These are phyloP conservation scores for Bradypodion pumilum DNA, from an alignment of 2,797 vertebrate genomes.

Conservation along the genomic window DNA sequence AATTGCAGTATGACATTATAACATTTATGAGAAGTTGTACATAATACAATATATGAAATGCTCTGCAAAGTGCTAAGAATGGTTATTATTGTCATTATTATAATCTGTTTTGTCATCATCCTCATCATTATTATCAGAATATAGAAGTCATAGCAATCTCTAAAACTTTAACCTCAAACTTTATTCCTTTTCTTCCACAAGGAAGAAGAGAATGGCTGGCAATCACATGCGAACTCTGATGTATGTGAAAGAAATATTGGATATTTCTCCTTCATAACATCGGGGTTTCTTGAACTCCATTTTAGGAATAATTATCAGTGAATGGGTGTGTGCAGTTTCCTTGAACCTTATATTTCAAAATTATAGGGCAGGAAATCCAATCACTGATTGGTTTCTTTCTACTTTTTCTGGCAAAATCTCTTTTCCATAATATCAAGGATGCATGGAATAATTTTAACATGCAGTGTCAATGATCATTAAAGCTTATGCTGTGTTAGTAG, in stretches of 20 bases:
- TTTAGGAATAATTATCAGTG: slow-evolving; percentile 23
- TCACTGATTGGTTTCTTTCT: not conserved
- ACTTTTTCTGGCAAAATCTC: not conserved
- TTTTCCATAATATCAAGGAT: not conserved
- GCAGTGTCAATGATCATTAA: not conserved
- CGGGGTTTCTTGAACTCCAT: slow-evolving; percentile 39
- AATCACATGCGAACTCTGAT: slow-evolving; percentile 35
- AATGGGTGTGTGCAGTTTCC: slow-evolving; percentile 45
- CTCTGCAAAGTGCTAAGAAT: not conserved
- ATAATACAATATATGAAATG: not conserved
- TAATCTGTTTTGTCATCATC: not conserved
- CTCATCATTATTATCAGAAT: not conserved
- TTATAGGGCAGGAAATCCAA: not conserved
- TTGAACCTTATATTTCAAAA: slow-evolving; percentile 34
- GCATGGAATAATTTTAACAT: not conserved
- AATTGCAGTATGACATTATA: not conserved
- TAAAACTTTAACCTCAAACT: slow-evolving; percentile 21
- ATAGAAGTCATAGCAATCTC: not conserved
- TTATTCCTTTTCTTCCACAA: slow-evolving; percentile 44
- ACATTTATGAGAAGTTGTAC: not conserved
- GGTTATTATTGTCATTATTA: not conserved
- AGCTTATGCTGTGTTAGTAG: not conserved
- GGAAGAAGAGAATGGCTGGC: slow-evolving; percentile 41
- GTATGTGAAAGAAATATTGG: slow-evolving; percentile 42
- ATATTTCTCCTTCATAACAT: slow-evolving; percentile 49